A percentile compares a stretch with the other conserved stretches of the same genome.
phyloP scores from a whole-genome alignment of 1,140 invertebrate genomes.

The Bathynomus jamesi region DNA sequence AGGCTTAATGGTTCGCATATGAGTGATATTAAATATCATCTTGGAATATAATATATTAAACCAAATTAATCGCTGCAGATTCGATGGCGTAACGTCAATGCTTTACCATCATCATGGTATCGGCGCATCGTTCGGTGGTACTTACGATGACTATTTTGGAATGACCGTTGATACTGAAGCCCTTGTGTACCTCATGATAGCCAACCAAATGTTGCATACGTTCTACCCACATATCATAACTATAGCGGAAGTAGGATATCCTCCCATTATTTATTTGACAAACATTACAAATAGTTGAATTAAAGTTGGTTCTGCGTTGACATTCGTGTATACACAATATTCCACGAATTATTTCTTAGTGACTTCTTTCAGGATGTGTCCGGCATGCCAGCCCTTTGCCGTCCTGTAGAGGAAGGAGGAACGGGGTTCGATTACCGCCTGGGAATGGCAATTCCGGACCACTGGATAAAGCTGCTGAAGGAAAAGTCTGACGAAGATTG shows the following conservation, averaged over 20 bases:
- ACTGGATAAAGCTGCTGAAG: conserved; percentile 94
- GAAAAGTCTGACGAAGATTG: conserved; percentile 81
- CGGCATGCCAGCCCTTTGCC: conserved; percentile 94
- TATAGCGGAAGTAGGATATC: conserved; percentile 73
- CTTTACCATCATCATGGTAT: conserved; percentile 93
- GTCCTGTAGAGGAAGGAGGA: conserved; percentile 86
- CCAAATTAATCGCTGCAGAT: conserved; percentile 50
- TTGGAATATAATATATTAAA: too few relatives aligned
- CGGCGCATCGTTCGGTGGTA: conserved; percentile 76
- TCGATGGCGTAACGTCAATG: conserved; percentile 99
- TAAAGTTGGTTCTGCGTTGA: too few relatives aligned
- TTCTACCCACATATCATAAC: conserved; percentile 77
- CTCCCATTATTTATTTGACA: not conserved
- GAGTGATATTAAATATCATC: too few relatives aligned
- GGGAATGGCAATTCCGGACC: conserved; percentile 97
- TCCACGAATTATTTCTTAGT: not conserved
- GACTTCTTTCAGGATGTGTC: conserved; percentile 80
- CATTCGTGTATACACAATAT: not conserved
- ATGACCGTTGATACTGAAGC: conserved; percentile 94
- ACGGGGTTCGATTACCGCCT: conserved; percentile 94
- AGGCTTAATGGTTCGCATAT: too few relatives aligned
- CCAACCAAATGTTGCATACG: conserved; percentile 87
- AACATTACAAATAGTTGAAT: too few relatives aligned
- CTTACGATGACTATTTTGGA: conserved; percentile 97
- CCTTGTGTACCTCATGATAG: conserved; percentile 86